A percentile compares a stretch with the other conserved stretches of the same genome.
Evolutionary conservation across 2,888 invertebrate genomes (phyloP).

Genomic region (Lomographa bimaculata): DNA sequence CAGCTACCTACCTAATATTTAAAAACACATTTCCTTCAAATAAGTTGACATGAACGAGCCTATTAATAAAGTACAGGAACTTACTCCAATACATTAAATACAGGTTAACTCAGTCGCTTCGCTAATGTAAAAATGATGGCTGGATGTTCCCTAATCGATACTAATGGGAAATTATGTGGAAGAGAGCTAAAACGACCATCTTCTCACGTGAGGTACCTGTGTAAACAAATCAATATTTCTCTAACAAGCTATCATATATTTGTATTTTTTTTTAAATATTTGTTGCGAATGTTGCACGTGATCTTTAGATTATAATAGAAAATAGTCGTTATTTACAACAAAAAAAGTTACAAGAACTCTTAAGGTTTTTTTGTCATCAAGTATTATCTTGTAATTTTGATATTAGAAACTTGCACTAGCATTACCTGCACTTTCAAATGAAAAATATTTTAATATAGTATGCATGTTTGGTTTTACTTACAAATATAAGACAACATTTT

Average conservation of each 20-base stretch:
- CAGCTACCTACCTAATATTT: neutral
- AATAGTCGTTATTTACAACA: too few relatives aligned
- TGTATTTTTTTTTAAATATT: too few relatives aligned
- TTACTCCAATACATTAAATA: slow-evolving; percentile 20
- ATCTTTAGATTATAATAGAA: too few relatives aligned
- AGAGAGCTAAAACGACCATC: slow-evolving; percentile 14
- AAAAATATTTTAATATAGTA: too few relatives aligned
- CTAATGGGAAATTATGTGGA: slow-evolving; percentile 24
- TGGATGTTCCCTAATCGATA: slow-evolving; percentile 28
- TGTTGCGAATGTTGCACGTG: too few relatives aligned
- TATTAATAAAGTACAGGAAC: slow-evolving; percentile 5
- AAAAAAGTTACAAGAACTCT: too few relatives aligned
- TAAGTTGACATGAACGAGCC: neutral
- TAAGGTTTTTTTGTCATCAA: too few relatives aligned
- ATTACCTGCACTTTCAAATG: too few relatives aligned
- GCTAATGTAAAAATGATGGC: slow-evolving; percentile 29
- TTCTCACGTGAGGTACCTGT: slow-evolving; percentile 15
- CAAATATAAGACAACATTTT: too few relatives aligned
- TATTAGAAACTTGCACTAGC: too few relatives aligned
- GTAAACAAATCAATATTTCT: slow-evolving; percentile 15
- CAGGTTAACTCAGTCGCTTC: slow-evolving; percentile 12
- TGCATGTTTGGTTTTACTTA: too few relatives aligned
- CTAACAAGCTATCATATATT: slow-evolving; percentile 6
- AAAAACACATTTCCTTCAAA: neutral
- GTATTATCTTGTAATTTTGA: too few relatives aligned